phyloP scores from a whole-genome alignment of 1,140 invertebrate species.

The Matsumurasca onukii region DNA sequence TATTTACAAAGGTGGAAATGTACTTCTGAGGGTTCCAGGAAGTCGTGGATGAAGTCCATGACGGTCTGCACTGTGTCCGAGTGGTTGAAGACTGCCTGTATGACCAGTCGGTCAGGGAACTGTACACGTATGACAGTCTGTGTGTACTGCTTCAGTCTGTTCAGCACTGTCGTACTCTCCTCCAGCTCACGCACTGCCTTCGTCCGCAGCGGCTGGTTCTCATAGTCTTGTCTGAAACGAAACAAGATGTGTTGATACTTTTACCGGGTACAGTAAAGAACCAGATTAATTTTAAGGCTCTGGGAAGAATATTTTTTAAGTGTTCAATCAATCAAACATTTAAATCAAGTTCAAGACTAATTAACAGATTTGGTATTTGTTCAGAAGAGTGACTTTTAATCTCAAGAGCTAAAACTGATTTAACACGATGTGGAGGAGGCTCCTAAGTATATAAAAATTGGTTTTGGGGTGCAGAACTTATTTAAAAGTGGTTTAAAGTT shows the following conservation, averaged over 20 bases:
- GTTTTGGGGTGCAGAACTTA: no score
- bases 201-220: slow-evolving; percentile 3
- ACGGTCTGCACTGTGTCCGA: slow-evolving; percentile 11
- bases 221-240: not conserved
- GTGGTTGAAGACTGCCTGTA: slow-evolving; percentile 21
- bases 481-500: no score
- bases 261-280: no score
- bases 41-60: slow-evolving; percentile 2
- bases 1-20: slow-evolving; percentile 29
- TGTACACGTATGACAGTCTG: slow-evolving; percentile 9
- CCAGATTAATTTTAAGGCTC: no score
- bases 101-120: slow-evolving; percentile 21
- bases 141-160: slow-evolving; percentile 9
- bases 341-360: not conserved
- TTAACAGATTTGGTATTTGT: no score
- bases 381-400: no score
- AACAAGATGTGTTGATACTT: no score
- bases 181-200: slow-evolving; percentile 7
- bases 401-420: no score
- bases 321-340: not conserved
- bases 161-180: not conserved
- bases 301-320: slow-evolving; percentile 1
- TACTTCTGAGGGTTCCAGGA: slow-evolving; percentile 12
- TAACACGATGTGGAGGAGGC: no score
- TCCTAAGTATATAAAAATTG: no score